phyloP scores from a whole-genome alignment of 1,140 invertebrate genomes.

The Drosophila setifemur region DNA sequence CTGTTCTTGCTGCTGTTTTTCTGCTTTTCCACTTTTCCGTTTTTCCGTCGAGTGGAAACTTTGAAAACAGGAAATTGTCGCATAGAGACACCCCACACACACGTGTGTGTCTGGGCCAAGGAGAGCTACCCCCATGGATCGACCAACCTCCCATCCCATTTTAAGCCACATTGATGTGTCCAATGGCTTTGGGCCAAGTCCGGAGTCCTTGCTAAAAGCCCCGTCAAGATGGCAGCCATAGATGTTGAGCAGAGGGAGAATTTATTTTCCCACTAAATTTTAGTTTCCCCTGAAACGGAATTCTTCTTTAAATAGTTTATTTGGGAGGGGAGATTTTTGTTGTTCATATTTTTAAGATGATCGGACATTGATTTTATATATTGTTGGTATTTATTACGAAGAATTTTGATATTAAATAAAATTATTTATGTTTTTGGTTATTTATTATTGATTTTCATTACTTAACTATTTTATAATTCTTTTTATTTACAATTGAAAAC shows the following conservation, averaged over 20 bases:
- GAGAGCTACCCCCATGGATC: background rate
- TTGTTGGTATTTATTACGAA: no score
- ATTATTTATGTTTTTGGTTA: no score
- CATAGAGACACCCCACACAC: constrained; percentile 48
- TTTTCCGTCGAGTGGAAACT: constrained; percentile 37
- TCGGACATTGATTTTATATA: no score
- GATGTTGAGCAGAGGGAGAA: no score
- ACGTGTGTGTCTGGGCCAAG: background rate
- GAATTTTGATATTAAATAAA: no score
- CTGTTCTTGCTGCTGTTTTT: constrained; percentile 8
- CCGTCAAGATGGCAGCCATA: background rate
- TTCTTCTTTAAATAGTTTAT: no score
- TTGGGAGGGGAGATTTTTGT: no score
- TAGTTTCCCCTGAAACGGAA: background rate
- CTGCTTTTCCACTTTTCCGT: background rate
- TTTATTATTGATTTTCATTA: no score
- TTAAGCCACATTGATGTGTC: constrained; percentile 20
- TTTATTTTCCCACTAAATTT: background rate
- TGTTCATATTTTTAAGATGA: no score
- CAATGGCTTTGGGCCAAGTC: constrained; percentile 21
- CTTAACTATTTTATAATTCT: no score
- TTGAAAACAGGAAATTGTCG: constrained; percentile 62
- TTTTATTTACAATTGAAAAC: no score
- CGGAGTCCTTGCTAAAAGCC: background rate
- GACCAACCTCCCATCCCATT: background rate